A percentile compares a stretch with the other conserved stretches of the same genome.
Conservation (phyloP, 2,888 invertebrate genomes). For the Drosophila robusta region DNA sequence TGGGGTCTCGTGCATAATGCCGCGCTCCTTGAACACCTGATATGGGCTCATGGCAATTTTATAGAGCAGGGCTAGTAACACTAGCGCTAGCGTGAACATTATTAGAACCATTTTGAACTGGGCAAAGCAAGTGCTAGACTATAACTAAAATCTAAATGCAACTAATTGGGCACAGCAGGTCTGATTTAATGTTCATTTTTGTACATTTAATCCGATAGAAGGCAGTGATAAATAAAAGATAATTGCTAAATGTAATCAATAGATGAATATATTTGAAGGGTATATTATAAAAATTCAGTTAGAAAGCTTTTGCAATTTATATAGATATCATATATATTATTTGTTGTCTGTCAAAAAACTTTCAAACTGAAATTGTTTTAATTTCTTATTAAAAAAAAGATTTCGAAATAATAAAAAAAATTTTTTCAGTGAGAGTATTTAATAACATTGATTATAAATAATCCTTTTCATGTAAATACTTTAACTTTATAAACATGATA, state of each 20-base stretch:
- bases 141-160: constrained; percentile 20
- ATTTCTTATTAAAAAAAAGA: no score
- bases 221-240: constrained; percentile 1
- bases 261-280: constrained; percentile 1
- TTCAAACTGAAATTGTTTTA: no score
- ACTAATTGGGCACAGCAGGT: not conserved
- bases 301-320: no score
- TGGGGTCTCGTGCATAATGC: constrained; percentile 44
- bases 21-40: constrained; percentile 47
- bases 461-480: no score
- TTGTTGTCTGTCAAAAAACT: no score
- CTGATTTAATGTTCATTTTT: not conserved
- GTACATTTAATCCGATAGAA: not conserved
- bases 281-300: not conserved
- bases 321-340: no score
- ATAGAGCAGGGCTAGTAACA: constrained; percentile 50
- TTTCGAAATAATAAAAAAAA: no score
- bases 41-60: constrained; percentile 44
- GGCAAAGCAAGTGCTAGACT: not conserved
- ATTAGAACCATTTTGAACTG: constrained; percentile 51
- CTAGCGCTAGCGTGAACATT: constrained; percentile 5
- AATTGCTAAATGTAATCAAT: not conserved
- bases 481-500: no score
- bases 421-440: no score
- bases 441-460: no score